Evolutionary conservation across 2,888 invertebrate species (phyloP), one percentile per base, ranked within the genome.

Genomic region (Linyphia triangularis): DNA sequence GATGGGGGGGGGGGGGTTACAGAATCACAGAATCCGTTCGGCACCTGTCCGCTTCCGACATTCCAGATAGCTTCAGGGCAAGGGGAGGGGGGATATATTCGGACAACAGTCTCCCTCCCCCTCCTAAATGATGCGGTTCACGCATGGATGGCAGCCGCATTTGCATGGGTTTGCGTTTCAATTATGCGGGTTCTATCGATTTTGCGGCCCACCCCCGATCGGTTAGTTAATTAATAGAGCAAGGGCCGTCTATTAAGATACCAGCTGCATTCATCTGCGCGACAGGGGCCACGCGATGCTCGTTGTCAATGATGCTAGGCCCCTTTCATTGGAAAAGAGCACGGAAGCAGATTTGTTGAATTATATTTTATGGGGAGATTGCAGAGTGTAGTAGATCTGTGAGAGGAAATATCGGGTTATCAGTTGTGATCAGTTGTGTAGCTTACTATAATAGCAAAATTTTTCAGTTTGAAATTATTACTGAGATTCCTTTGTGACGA

Each of bases 141-240:
- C 84, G 84, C 84, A 67, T 77, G 75, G 84, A n/a, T 43, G 24
- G 43, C 9, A 24, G 70, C 57, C 59, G 65, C 75, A 84, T 84
- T 84, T 84, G 84, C 84, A 84, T 84, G 75, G 75, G 84, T 84
- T 84, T 84, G 84, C 84, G 69, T 84, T 84, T 84, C 84, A 84
- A 84, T 84, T 84, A 84, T 84, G 75, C 84, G 75, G 84, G 75
- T 37, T 75, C 51, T 67, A 84, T 84, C 84, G 84, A 84, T 84
- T 69, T 75, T 57, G 69, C 24, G 37, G 16, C 51, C 51, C 73
- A 16, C 57, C 72, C 82, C 84, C 69, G 84, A 84, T 84, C 84
- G 84, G 75, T 84, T 77, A 69, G 75, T 84, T 84, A 84, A 84
- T 84, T 84, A 84, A 84, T 84, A 75, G 84, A 75, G 75, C 84